Evolutionary conservation across 2,888 invertebrate species (phyloP), one percentile per base, ranked within the genome.

Genomic region (Clostera curtula): DNA sequence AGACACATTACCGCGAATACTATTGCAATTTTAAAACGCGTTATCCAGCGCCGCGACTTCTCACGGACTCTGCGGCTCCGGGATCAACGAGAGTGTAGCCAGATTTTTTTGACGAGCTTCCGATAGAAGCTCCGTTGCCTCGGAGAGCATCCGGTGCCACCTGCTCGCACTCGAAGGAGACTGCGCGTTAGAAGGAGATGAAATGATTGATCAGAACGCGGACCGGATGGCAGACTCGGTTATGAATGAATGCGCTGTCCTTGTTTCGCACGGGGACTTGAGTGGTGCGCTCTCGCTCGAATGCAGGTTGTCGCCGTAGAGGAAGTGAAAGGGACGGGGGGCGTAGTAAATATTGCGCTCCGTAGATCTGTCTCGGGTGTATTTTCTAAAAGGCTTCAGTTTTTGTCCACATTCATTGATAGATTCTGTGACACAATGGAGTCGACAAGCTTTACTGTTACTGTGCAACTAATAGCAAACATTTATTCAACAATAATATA

Each of bases 251-350:
- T 83, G 69, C 46, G 54, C 68, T 49, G 58, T 83, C 83, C 67
- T 54, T 62, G 56, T 82, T 71, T 48, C 31, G 41, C 70, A 31
- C 34, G 41, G 39, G 39, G 45, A 43, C 53, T 55, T 44, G 48
- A 55, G 53, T 62, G 56, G 45, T 49, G 44, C 32, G 40, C 56
- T 75, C 76, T 71, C 77, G 53, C 56, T 76, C 69, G 47, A 40
- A 42, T 69, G 49, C 77, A 75, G 73, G 82, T 80, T 80, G 82
- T 75, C 79, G 72, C 61, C 66, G 67, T 71, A 69, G 70, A 82
- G 83, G 83, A 82, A 83, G 83, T 80, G 83, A 83, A 80, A 82
- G 83, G 82, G 83, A 77, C 82, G 64, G 70, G 75, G 69, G 62
- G 63, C 70, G 82, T 83, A 83, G 83, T 83, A 82, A 82, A 83